These are phyloP conservation scores for Pteromalus puparum DNA, from an alignment of 1,140 invertebrate genomes.

Conservation along the genomic window DNA sequence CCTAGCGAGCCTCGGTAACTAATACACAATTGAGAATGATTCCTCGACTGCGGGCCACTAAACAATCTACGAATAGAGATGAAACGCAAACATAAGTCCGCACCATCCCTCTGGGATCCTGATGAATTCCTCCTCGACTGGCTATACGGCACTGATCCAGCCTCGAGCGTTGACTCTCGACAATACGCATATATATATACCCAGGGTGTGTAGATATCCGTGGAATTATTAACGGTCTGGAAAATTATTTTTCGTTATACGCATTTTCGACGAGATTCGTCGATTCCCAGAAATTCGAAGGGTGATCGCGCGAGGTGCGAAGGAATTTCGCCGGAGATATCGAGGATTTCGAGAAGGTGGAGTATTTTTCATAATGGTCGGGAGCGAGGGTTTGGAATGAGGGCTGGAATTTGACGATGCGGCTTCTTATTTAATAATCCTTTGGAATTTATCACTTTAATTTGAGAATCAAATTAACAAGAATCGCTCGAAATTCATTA, in stretches of 20 bases:
- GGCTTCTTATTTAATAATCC: too few relatives aligned
- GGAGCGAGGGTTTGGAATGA: too few relatives aligned
- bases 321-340: too few relatives aligned
- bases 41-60: background rate
- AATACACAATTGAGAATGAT: conserved; percentile 26
- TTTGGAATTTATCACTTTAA: too few relatives aligned
- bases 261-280: background rate
- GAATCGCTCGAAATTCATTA: too few relatives aligned
- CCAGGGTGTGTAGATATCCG: too few relatives aligned
- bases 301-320: too few relatives aligned
- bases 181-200: background rate
- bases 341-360: too few relatives aligned
- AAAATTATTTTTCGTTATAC: background rate
- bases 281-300: background rate
- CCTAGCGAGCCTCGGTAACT: background rate
- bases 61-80: conserved; percentile 29
- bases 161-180: background rate
- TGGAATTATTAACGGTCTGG: background rate
- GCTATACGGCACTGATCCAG: background rate
- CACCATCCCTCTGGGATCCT: background rate
- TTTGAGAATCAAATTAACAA: too few relatives aligned
- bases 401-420: too few relatives aligned
- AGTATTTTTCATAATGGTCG: too few relatives aligned
- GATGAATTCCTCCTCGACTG: conserved; percentile 1
- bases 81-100: conserved; percentile 28